A percentile compares a stretch with the other conserved stretches of the same genome.
phyloP scores from a whole-genome alignment of 2,113 vertebrate genomes.

The Benitochromis conjunctus region DNA sequence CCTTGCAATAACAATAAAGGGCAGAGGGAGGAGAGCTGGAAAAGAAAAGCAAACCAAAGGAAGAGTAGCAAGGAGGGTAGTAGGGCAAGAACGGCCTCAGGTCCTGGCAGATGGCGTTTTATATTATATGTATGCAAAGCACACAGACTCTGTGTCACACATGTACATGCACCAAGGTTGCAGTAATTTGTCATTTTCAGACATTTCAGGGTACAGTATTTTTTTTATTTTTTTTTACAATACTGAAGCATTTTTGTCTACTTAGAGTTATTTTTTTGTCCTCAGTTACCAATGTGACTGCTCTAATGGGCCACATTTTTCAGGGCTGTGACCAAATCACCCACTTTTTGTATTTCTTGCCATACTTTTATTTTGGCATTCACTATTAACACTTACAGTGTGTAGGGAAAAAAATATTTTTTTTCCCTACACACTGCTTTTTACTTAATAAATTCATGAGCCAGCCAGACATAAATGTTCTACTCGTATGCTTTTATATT shows the following conservation, averaged over 20 bases:
- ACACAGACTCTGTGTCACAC: conserved; percentile 48
- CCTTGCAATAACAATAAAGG: conserved; percentile 11
- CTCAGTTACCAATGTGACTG: not conserved
- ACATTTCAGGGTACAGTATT: not conserved
- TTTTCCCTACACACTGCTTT: not conserved
- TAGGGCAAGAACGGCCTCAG: conserved; percentile 75
- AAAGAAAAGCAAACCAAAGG: conserved; percentile 20
- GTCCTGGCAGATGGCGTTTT: conserved; percentile 74
- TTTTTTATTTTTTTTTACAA: not conserved
- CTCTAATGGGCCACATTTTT: not conserved
- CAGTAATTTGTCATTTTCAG: conserved; percentile 5
- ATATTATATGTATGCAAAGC: conserved; percentile 66
- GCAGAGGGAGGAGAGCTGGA: conserved; percentile 5
- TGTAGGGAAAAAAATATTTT: not conserved
- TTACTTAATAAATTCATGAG: not conserved
- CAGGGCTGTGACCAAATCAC: not conserved
- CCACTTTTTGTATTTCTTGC: not conserved
- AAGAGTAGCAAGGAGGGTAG: conserved; percentile 66
- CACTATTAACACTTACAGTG: not conserved
- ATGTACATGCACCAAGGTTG: conserved; percentile 20
- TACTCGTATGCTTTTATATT: not conserved
- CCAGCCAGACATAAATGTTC: not conserved
- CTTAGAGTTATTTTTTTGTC: not conserved
- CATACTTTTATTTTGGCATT: not conserved
- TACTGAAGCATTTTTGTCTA: not conserved